These are phyloP conservation scores for Cassiopea andromeda DNA, from an alignment of 30 jellyfish, hydroid and myxozoan species.

Conservation along the genomic window DNA sequence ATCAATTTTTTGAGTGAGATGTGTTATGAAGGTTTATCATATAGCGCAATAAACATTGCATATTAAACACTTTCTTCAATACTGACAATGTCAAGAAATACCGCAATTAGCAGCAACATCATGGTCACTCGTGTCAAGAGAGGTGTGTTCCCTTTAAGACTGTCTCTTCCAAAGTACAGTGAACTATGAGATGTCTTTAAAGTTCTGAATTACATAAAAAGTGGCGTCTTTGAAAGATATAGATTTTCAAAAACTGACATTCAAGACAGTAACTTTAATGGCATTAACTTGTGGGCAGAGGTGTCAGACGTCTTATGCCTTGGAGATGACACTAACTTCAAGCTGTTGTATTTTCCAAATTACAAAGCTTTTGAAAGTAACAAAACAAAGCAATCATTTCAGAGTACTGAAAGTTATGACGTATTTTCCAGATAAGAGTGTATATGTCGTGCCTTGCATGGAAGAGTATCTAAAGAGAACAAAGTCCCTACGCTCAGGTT, in stretches of 20 bases:
- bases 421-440: background rate
- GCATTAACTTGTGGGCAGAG: constrained; percentile 24
- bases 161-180: constrained; percentile 21
- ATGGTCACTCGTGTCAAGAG: constrained; percentile 33
- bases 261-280: background rate
- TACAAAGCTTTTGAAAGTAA: background rate
- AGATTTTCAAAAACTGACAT: background rate
- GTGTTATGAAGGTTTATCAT: background rate
- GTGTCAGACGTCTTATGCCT: constrained; percentile 26
- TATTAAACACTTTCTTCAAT: constrained; percentile 25
- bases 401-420: background rate
- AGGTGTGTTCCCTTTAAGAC: constrained; percentile 38
- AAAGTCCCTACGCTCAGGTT: background rate
- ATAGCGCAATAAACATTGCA: constrained; percentile 43
- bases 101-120: constrained; percentile 1
- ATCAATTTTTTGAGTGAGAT: background rate
- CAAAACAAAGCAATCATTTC: background rate
- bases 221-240: background rate
- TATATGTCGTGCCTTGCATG: background rate
- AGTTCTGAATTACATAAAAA: background rate
- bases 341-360: background rate
- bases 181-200: constrained; percentile 42
- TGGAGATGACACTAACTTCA: background rate
- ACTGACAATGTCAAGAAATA: background rate
- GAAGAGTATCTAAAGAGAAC: background rate